Evolutionary conservation across 2,888 invertebrate species (phyloP), one percentile per base, ranked within the genome.

Genomic region (Amphipyra berbera): DNA sequence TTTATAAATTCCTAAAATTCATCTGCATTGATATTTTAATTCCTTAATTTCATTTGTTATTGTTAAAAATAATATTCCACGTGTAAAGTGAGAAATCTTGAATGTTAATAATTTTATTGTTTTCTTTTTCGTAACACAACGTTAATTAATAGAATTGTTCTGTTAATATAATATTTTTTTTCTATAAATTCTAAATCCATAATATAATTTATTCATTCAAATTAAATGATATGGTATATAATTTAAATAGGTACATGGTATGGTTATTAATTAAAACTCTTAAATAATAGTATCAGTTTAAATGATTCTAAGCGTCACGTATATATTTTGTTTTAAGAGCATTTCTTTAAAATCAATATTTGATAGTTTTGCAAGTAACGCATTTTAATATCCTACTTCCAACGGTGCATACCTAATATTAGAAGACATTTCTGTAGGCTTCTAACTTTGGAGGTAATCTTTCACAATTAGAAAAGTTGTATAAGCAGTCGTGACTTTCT

Each of bases 171-270:
- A 54, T 54, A 48, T 30, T 50, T 9, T 27, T 52, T 49, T 56
- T 64, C 3, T 48, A 49, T 48, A 40, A 46, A 52, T 30, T 68
- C 37, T 61, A 49, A 70, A 75, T 57, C 40, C 50, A 61, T 73
- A 41, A 47, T 61, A 62, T 57, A 50, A 42, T 68, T 58, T 40
- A 50, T 67, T 54, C 27, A 48, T 56, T 68, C 40, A 77, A 74
- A 73, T 60, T 45, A 74, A 78, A 53, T 64, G 75, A 78, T 78
- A 75, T 75, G 61, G 38, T 46, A 53, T 67, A 60, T 47, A 61
- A 53, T 65, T 74, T 61, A 56, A 61, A 66, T 48, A 75, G 67
- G 72, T 66, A 78, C 75, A 57, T 44, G 15, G 62, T 68, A 47
- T 57, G 56, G 40, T 63, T 72, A 21, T 37, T 47, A 52, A 45